These are phyloP conservation scores for Ptilonorhynchus violaceus DNA, from an alignment of 2,113 vertebrate genomes.

Conservation along the genomic window DNA sequence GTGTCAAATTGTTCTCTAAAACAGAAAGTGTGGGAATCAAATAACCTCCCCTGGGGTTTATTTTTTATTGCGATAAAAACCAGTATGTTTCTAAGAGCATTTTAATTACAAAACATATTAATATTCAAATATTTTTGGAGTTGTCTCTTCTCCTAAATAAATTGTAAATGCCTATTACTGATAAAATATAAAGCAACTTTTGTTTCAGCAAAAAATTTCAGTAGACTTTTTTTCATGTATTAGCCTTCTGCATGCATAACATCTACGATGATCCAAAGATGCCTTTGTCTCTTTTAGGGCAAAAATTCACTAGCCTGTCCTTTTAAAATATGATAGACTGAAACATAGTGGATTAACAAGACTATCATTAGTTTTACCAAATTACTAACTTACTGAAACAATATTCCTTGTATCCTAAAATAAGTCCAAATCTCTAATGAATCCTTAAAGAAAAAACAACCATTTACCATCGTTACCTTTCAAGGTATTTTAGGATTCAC, in stretches of 20 bases:
- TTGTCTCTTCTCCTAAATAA: background rate
- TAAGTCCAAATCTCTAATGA: background rate
- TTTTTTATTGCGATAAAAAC: background rate
- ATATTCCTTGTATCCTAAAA: background rate
- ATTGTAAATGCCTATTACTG: background rate
- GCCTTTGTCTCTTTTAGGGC: background rate
- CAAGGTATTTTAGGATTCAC: background rate
- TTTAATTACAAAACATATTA: background rate
- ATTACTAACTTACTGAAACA: background rate
- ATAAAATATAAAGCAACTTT: background rate
- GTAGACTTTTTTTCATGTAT: background rate
- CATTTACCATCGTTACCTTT: background rate
- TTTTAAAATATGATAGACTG: background rate
- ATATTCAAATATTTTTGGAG: background rate
- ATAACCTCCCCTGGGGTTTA: background rate
- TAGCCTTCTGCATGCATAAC: background rate
- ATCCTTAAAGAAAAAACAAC: background rate
- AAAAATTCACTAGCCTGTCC: background rate
- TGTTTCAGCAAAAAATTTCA: background rate
- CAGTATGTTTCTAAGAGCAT: background rate
- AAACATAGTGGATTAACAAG: background rate
- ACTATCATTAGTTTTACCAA: background rate
- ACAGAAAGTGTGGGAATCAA: background rate
- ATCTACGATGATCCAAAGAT: background rate
- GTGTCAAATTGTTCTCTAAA: background rate